Conservation (phyloP, 2,113 vertebrate genomes). For the Peucedramus taeniatus region DNA sequence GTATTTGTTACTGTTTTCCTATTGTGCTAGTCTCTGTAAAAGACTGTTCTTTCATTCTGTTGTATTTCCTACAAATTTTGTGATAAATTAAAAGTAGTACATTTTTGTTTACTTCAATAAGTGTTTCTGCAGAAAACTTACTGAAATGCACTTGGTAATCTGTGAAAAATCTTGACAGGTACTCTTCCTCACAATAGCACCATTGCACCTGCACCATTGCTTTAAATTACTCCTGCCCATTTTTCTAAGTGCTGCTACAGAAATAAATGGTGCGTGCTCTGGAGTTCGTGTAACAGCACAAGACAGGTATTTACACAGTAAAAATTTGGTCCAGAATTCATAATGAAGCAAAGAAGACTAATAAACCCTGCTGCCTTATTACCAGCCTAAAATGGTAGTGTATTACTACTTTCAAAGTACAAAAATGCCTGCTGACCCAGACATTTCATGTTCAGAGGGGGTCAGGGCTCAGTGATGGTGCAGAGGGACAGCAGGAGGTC, state of each 20-base stretch:
- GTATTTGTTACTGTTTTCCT: neutral
- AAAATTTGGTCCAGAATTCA: neutral
- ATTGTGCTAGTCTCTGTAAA: neutral
- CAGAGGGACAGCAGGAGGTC: fast-evolving
- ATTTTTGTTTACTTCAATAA: neutral
- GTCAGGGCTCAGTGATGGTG: neutral
- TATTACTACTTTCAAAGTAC: neutral
- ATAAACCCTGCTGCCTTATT: neutral
- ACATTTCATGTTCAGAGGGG: fast-evolving
- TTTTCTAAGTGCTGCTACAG: neutral
- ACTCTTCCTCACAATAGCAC: neutral
- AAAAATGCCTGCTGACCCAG: neutral
- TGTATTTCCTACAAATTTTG: neutral
- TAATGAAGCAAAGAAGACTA: neutral
- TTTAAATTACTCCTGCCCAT: neutral
- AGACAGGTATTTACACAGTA: neutral
- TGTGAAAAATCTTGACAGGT: neutral
- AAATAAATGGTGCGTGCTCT: neutral
- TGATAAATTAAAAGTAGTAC: neutral
- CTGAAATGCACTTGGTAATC: neutral
- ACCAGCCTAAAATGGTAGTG: neutral
- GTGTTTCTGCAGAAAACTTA: neutral
- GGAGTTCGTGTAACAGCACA: fast-evolving
- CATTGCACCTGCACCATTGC: neutral
- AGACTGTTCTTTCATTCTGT: neutral